Evolutionary conservation across 2,888 invertebrate species (phyloP).

Genomic region (Lucinisca nassula): DNA sequence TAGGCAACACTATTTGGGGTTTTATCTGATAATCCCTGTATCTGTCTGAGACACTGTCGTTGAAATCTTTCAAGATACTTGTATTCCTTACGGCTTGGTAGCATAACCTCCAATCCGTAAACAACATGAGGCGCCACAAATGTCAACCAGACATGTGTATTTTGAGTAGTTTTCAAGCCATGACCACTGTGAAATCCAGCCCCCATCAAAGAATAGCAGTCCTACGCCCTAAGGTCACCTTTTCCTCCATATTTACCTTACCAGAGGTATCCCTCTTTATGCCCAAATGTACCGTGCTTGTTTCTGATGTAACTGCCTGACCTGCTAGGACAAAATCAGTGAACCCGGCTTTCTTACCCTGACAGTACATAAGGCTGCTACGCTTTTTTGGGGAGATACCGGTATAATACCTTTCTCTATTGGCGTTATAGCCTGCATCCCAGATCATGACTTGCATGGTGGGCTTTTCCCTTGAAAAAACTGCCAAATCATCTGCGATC

Average conservation of each 20-base stretch:
- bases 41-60: background rate
- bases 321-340: background rate
- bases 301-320: background rate
- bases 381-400: background rate
- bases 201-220: conserved; percentile 17
- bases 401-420: background rate
- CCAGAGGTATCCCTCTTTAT: background rate
- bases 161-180: background rate
- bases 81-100: background rate
- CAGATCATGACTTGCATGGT: conserved; percentile 2
- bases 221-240: background rate
- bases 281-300: background rate
- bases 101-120: conserved; percentile 24
- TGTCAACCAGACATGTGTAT: conserved; percentile 1
- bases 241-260: conserved; percentile 8
- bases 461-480: background rate
- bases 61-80: background rate
- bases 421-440: background rate
- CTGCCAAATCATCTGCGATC: conserved; percentile 16
- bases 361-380: background rate
- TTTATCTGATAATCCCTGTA: conserved; percentile 16
- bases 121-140: conserved; percentile 1
- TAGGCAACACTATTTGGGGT: no score
- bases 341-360: background rate
- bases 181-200: conserved; percentile 1